Conservation (phyloP, 2,888 invertebrate genomes). For the Diplazon laetatorius region DNA sequence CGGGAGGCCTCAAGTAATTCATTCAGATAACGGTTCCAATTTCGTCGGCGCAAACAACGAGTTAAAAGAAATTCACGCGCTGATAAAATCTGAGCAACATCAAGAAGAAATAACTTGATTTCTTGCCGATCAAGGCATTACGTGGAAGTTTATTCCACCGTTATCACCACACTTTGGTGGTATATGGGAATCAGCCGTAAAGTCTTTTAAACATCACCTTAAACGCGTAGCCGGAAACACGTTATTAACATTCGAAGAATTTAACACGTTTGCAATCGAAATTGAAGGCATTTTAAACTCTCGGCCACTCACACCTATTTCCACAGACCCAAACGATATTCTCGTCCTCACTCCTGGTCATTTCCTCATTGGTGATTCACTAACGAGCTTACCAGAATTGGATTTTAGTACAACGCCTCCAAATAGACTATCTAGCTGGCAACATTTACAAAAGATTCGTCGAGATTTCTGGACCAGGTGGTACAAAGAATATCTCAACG, state of each 20-base stretch:
- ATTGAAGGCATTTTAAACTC: constrained; percentile 48
- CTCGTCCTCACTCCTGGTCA: constrained; percentile 53
- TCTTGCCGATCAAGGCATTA: neutral
- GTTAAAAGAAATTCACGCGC: neutral
- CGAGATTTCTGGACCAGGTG: constrained; percentile 62
- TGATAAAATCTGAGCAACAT: neutral
- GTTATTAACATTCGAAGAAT: constrained; percentile 66
- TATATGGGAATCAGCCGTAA: constrained; percentile 45
- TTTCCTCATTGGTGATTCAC: constrained; percentile 63
- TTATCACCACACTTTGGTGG: constrained; percentile 37
- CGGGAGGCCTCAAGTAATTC: constrained; percentile 7
- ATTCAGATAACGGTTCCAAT: constrained; percentile 18
- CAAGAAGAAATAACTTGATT: neutral
- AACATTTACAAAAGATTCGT: constrained; percentile 58
- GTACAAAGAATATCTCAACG: constrained; percentile 57
- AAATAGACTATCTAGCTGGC: constrained; percentile 56
- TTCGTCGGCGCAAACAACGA: too few species aligned
- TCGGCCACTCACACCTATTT: constrained; percentile 56
- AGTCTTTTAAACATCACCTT: constrained; percentile 37
- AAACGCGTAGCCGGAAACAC: constrained; percentile 54
- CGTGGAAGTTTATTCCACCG: constrained; percentile 42
- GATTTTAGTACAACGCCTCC: constrained; percentile 28
- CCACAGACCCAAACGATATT: constrained; percentile 30
- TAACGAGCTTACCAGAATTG: constrained; percentile 41
- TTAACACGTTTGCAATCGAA: constrained; percentile 57